Base-by-base conservation (phyloP, 2,113 vertebrate species). In the Polypterus senegalus region DNA sequence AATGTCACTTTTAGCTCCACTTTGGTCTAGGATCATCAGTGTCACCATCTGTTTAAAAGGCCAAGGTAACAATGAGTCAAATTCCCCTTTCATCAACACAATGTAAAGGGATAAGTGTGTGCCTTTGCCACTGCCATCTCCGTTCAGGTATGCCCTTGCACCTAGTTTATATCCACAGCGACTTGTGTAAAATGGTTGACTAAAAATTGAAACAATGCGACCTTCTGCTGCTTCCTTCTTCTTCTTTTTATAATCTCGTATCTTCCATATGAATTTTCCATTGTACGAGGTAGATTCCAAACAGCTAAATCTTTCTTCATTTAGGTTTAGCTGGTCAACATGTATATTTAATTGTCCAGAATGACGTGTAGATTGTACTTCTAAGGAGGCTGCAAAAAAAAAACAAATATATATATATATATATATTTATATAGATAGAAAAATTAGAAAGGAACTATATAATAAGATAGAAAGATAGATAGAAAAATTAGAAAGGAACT, bases 231-330 rank as follows among this genome's bases (percentile, higher is more conserved):
- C 91, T 1, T 88, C 85, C 11, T 80, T 85, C 51, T 87, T 89
- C 75, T 73, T 87, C 68, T 68, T 71, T 65, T 67, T 78, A 67
- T 92, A 93, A 70, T 90, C 87, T 0, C 82, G 79, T 73, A 95
- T 88, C 77, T 97, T 97, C 92, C 93, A 97, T 70, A 97, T 93
- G 61, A 95, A 80, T 70, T 87, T 93, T 3, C 92, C 92, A 0
- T 85, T 88, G 49, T 89, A 92, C 57, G 91, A 88, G 0, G 86
- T 86, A 0, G 82, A 81, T 73, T 91, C 90, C 3, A 97, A 81
- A 65, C 91, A 83, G 52, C 77, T 82, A 61, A 92, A 90, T 2
- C 89, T 79, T 53, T 90, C 88, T 61, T 92, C 89, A 0, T 89
- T 91, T 66, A 80, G 87, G 65, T 80, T 88, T 60, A 92, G 81